Percentiles rank a stretch among this genome's conserved stretches.
phyloP scores from a whole-genome alignment of 2,113 vertebrate genomes.

The Dicerorhinus sumatrensis region DNA sequence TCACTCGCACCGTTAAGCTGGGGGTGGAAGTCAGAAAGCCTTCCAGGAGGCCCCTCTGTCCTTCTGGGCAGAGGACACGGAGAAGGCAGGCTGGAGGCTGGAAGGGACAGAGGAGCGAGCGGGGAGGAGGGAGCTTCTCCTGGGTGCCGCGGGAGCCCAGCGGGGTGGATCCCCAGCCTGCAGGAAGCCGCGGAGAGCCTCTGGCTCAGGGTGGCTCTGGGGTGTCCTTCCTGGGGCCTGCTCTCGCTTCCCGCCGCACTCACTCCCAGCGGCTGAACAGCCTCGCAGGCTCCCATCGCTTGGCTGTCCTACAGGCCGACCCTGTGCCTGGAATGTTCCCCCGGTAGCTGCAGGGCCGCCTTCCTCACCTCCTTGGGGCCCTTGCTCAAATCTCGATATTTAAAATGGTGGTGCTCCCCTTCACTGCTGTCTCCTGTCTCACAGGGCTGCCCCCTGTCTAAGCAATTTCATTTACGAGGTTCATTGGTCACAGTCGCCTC shows the following conservation, averaged over 20 bases:
- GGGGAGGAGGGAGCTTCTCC: not conserved
- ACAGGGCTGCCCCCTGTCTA: fast-evolving
- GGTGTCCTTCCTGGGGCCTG: not conserved
- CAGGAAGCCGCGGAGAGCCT: not conserved
- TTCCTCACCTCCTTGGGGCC: not conserved
- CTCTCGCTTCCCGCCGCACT: not conserved
- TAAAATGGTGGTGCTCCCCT: fast-evolving
- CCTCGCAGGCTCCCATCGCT: fast-evolving
- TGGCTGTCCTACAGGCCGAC: not conserved
- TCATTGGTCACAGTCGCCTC: not conserved
- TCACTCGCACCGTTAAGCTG: not conserved
- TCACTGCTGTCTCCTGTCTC: not conserved
- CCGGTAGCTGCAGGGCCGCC: fast-evolving
- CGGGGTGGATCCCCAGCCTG: not conserved
- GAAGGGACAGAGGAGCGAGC: not conserved
- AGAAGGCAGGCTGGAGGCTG: not conserved
- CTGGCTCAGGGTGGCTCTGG: not conserved
- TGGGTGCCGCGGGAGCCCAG: no score
- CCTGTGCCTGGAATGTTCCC: not conserved
- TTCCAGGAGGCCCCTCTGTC: not conserved
- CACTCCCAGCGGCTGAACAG: no score
- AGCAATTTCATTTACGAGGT: fast-evolving
- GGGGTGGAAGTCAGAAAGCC: not conserved
- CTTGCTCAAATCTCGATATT: fast-evolving
- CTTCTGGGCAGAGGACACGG: not conserved